These are phyloP conservation scores for Parasteatoda lunata DNA, from an alignment of 2,888 invertebrate species.

Conservation along the genomic window DNA sequence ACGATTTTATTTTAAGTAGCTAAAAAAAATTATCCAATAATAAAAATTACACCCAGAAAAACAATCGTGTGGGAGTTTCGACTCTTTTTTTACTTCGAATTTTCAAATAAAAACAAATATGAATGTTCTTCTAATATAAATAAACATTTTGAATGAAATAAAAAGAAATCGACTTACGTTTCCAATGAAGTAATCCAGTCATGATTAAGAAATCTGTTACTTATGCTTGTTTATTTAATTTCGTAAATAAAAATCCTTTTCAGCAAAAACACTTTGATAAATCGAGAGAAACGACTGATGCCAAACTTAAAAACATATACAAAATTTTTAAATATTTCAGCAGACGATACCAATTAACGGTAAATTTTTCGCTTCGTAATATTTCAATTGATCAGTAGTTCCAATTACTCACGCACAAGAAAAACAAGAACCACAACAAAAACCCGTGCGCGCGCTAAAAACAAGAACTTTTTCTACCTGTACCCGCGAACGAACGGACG, in stretches of 20 bases:
- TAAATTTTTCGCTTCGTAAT: neutral
- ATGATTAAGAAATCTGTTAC: neutral
- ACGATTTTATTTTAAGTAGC: too few relatives aligned
- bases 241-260: too few relatives aligned
- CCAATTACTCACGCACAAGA: slow-evolving; percentile 20
- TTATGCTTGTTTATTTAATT: neutral
- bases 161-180: slow-evolving; percentile 12
- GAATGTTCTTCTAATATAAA: too few relatives aligned
- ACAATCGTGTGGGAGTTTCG: too few relatives aligned
- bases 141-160: neutral
- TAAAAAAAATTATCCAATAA: too few relatives aligned
- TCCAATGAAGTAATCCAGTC: slow-evolving; percentile 36
- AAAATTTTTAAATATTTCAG: neutral
- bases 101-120: too few relatives aligned
- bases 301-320: neutral
- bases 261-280: too few relatives aligned
- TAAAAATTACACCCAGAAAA: too few relatives aligned
- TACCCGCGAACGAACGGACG: slow-evolving; percentile 7
- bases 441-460: slow-evolving; percentile 21
- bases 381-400: neutral
- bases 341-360: neutral
- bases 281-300: neutral
- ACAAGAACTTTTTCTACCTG: slow-evolving; percentile 8
- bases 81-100: too few relatives aligned
- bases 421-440: slow-evolving; percentile 20